These are phyloP conservation scores for Sebastes iracundus DNA, from an alignment of 2,797 vertebrate genomes.

Conservation along the genomic window DNA sequence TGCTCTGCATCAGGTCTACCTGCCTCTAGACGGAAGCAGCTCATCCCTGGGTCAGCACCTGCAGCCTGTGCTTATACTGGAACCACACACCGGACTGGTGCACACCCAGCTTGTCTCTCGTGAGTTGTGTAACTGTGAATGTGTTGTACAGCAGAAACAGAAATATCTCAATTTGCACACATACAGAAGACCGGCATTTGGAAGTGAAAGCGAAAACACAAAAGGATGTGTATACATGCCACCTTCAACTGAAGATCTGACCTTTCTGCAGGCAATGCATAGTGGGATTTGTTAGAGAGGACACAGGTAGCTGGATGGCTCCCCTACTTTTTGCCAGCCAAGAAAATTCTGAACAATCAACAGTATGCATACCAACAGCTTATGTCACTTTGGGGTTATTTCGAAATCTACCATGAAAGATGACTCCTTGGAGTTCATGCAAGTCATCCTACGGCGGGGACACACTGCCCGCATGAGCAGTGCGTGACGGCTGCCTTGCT, in stretches of 20 bases:
- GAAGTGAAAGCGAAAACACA: neutral
- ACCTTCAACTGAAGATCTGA: neutral
- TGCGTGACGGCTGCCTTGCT: neutral
- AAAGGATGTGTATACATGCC: neutral
- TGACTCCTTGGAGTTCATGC: neutral
- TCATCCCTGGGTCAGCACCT: conserved; percentile 68
- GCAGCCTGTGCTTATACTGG: conserved; percentile 87
- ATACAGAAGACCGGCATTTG: neutral
- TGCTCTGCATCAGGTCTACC: conserved; percentile 75
- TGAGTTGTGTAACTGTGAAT: conserved; percentile 56
- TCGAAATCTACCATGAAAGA: neutral
- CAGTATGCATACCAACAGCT: neutral
- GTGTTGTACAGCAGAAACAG: neutral
- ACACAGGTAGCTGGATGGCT: neutral
- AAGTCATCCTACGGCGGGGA: neutral
- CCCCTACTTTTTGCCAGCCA: too few relatives aligned
- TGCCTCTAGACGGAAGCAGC: conserved; percentile 70
- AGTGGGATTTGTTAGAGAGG: neutral
- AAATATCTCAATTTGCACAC: neutral
- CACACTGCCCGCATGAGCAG: neutral
- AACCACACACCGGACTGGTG: conserved; percentile 79
- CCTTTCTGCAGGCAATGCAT: neutral
- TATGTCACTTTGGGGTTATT: neutral
- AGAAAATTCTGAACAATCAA: too few relatives aligned
- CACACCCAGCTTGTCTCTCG: conserved; percentile 84